Conservation (phyloP, 2,888 invertebrate species). For the Drosophila kuntzei region DNA sequence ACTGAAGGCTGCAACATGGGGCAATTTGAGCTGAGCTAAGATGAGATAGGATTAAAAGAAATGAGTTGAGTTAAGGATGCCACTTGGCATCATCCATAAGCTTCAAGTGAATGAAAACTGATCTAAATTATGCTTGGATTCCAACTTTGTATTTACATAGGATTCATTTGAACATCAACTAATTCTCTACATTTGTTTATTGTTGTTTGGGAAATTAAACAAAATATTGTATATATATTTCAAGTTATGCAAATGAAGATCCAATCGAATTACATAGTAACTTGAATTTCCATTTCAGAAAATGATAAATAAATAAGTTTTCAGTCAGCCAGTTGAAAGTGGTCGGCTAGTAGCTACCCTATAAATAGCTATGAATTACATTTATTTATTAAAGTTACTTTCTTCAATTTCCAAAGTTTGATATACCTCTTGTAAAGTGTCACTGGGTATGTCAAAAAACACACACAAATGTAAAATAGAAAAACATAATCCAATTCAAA, state of each 20-base stretch:
- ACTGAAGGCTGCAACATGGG: slow-evolving; percentile 26
- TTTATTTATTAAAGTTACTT: neutral
- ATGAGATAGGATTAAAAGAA: neutral
- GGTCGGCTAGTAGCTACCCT: neutral
- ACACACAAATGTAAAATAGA: slow-evolving; percentile 28
- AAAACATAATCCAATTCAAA: slow-evolving; percentile 10
- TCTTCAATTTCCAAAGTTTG: neutral
- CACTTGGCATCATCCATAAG: slow-evolving; percentile 24
- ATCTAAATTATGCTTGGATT: neutral
- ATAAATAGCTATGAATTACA: neutral
- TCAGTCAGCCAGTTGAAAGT: neutral
- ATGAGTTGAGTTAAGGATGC: slow-evolving; percentile 26
- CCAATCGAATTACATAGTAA: slow-evolving; percentile 2
- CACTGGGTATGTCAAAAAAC: neutral
- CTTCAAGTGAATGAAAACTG: slow-evolving; percentile 14
- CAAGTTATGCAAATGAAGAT: neutral
- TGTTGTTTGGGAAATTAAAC: neutral
- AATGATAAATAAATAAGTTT: slow-evolving; percentile 1
- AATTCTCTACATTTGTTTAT: neutral
- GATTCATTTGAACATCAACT: neutral
- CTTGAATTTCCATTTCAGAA: neutral
- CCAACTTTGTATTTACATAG: neutral
- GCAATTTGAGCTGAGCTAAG: neutral
- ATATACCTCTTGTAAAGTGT: neutral
- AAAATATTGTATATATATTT: neutral